A percentile compares a stretch with the other conserved stretches of the same genome.
phyloP scores from a whole-genome alignment of 2,888 invertebrate genomes.

The Drosophila borborema region DNA sequence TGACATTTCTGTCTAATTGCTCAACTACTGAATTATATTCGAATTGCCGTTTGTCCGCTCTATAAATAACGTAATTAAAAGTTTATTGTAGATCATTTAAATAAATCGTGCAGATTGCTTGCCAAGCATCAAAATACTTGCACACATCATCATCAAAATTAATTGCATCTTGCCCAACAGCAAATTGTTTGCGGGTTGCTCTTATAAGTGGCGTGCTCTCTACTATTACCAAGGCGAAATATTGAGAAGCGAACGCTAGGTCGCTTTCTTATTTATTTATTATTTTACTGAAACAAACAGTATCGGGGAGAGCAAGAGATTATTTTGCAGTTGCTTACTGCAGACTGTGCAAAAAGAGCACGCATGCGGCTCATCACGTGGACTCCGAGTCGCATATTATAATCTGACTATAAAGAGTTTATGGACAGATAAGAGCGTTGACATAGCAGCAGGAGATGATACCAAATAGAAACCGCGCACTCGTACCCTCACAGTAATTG shows the following conservation, averaged over 20 bases:
- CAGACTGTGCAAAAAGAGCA: constrained; percentile 39
- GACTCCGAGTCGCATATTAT: constrained; percentile 46
- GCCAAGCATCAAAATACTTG: constrained; percentile 64
- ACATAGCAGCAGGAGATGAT: constrained; percentile 37
- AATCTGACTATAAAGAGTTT: constrained; percentile 47
- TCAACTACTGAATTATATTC: constrained; percentile 22
- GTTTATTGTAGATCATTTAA: constrained; percentile 17
- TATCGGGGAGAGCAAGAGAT: constrained; percentile 44
- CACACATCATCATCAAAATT: constrained; percentile 60
- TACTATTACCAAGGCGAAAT: constrained; percentile 22
- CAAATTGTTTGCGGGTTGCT: constrained; percentile 18
- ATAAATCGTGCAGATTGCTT: constrained; percentile 52
- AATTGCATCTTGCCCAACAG: constrained; percentile 32
- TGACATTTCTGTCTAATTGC: constrained; percentile 49
- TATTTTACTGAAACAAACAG: constrained; percentile 38
- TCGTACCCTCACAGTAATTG: constrained; percentile 23
- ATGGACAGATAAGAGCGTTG: constrained; percentile 51
- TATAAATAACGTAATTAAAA: constrained; percentile 71
- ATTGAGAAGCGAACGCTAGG: constrained; percentile 12
- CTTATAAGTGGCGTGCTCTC: constrained; percentile 43
- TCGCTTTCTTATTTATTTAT: constrained; percentile 5
- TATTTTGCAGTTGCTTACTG: constrained; percentile 41
- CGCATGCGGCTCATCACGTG: constrained; percentile 53
- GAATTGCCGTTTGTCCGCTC: constrained; percentile 42
- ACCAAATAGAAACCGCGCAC: not conserved